Evolutionary conservation across 2,888 invertebrate genomes (phyloP), one percentile per base, ranked within the genome.

Genomic region (Drosophila atripex): DNA sequence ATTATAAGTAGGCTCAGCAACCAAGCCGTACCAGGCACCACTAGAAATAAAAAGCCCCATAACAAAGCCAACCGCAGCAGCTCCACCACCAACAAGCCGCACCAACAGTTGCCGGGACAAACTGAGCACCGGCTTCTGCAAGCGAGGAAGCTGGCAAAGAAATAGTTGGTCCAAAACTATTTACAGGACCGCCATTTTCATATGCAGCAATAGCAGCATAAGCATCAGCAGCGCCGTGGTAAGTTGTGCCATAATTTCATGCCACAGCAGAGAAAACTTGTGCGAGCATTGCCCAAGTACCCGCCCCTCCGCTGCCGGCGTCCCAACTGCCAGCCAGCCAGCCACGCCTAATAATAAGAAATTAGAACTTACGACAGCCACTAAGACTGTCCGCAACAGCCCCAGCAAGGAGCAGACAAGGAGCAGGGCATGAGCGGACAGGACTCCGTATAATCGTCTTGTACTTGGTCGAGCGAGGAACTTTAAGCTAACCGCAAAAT

Each of bases 291-390:
- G 12, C 14, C 41, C 59, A 43, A 9, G 43, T 41, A 14, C 12
- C 39, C 39, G 32, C 28, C 28, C 28, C 28, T 28, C 28, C 28
- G 28, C 39, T 32, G 43, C 49, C 52, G 43, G 32, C 12, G 21
- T 23, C 7, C 25, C 14, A n/a, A 25, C 41, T 39, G 38, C 54
- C 54, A 25, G 80, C 80, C 80, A 75, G 38, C 54, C 53, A 25
- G 80, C 80, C 80, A 75, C 80, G 83, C 80, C 80, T 84, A 79
- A 84, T 86, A 87, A 86, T 87, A 86, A 86, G 86, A 86, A 86
- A 86, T 86, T 86, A 86, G 86, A 86, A 86, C 86, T 86, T 86
- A 86, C 86, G 84, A 71, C 82, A 78, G 76, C 78, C 85, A 82
- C 82, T 82, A 85, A 82, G 83, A 85, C 85, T 80, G 82, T 82